These are phyloP conservation scores for Tuta absoluta DNA, from an alignment of 2,888 invertebrate species.

Conservation along the genomic window DNA sequence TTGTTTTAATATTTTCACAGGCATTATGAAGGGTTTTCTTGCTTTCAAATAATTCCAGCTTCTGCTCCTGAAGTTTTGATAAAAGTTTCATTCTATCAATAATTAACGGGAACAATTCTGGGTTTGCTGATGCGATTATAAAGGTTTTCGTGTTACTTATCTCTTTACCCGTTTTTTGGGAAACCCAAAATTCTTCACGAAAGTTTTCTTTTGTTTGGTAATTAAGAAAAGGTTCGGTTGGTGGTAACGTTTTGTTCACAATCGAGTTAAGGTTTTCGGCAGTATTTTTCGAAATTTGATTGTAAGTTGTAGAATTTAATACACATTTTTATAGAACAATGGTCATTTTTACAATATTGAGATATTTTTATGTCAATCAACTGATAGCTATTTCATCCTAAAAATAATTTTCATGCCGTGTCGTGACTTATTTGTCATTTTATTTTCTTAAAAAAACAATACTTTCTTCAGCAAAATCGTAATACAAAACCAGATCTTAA, in stretches of 20 bases:
- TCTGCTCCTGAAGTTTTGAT: slow-evolving; percentile 81
- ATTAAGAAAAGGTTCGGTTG: slow-evolving; percentile 47
- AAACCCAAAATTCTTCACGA: slow-evolving; percentile 26
- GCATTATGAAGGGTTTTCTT: slow-evolving; percentile 81
- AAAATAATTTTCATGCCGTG: no score
- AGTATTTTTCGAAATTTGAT: neutral
- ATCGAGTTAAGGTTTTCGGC: neutral
- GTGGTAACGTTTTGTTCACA: slow-evolving; percentile 6
- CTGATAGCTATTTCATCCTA: no score
- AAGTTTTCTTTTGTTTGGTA: slow-evolving; percentile 54
- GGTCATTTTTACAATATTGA: no score
- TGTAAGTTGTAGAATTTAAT: no score
- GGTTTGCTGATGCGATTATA: slow-evolving; percentile 76
- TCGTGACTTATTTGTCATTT: neutral
- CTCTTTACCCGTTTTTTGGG: slow-evolving; percentile 51
- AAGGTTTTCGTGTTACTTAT: slow-evolving; percentile 69
- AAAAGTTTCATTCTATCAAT: slow-evolving; percentile 82
- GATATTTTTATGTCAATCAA: no score
- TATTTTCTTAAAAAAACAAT: neutral
- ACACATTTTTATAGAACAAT: no score
- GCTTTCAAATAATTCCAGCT: slow-evolving; percentile 81
- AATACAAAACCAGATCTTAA: neutral
- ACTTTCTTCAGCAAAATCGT: neutral
- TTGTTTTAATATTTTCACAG: slow-evolving; percentile 82
- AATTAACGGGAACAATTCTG: slow-evolving; percentile 77